These are phyloP conservation scores for Drosophila kikkawai DNA, from an alignment of 1,140 invertebrate genomes.

Conservation along the genomic window DNA sequence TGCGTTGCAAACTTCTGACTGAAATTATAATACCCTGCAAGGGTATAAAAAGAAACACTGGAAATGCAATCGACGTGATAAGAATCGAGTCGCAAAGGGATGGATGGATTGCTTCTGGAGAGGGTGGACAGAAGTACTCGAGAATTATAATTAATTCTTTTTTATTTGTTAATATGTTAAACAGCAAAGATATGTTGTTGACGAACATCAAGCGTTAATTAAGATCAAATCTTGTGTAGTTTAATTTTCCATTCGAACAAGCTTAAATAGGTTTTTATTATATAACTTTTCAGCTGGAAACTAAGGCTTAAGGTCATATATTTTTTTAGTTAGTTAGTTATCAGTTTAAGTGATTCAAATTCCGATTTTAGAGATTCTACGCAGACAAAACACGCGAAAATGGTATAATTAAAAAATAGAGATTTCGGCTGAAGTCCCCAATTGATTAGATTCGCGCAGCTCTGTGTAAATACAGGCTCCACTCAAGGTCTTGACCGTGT, in stretches of 20 bases:
- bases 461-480: conserved; percentile 31
- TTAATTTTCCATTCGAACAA: no score
- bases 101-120: neutral
- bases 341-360: neutral
- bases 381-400: neutral
- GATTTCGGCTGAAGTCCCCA: conserved; percentile 11
- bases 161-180: neutral
- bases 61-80: conserved; percentile 49
- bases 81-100: conserved; percentile 18
- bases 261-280: no score
- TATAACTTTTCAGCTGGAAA: no score
- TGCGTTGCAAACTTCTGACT: no score
- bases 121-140: conserved; percentile 3
- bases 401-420: conserved; percentile 13
- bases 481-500: conserved; percentile 29
- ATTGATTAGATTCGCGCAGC: conserved; percentile 28
- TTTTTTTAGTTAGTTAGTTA: no score
- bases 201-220: neutral
- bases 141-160: neutral
- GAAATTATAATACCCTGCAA: no score
- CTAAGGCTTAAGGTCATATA: no score
- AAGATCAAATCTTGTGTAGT: no score
- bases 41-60: conserved; percentile 18
- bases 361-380: neutral
- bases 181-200: no score